Evolutionary conservation across 2,113 vertebrate genomes (phyloP), one percentile per base, ranked within the genome.

Genomic region (Callospermophilus lateralis): DNA sequence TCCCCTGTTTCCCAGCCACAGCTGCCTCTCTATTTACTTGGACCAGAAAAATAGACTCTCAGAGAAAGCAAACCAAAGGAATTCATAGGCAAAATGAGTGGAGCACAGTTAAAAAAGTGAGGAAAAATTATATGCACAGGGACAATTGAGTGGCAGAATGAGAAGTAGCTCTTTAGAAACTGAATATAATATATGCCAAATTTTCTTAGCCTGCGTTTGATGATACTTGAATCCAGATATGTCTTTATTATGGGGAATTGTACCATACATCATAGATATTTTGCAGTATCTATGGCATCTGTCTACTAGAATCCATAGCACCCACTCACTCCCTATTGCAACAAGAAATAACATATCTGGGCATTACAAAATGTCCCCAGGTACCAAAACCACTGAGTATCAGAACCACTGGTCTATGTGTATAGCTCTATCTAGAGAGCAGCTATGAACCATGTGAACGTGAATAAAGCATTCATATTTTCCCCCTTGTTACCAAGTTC

Each of bases 1-100:
- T 93, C 26, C 79, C n/a, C 32, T 87, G 81, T 93, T 96, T 90
- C 93, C 65, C 80, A 96, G 88, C 93, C 96, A 97, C 65, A 97
- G 79, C 90, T 96, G 92, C 81, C 80, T 95, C 26, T 16, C 39
- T 96, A 92, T 95, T 96, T 93, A 95, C 90, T 97, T 88, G 80
- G 90, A 95, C 15, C 84, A 97, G 90, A 96, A 96, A 96, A 96
- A 81, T 1, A 95, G 80, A 63, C 51, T 95, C 79, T 86, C 37
- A 70, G 94, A 90, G 96, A 96, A 96, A 6, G 53, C 88, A 96
- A 96, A 92, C 76, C 80, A 90, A 95, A 96, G 58, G 80, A 95
- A 92, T 95, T 92, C 88, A 87, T 11, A 89, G 63, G 78, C 83
- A 93, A 45, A 45, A 90, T 63, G 88, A 92, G 67, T 74, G 63